Conservation (phyloP, 2,888 invertebrate species). For the Callyntrura guangdongensis region DNA sequence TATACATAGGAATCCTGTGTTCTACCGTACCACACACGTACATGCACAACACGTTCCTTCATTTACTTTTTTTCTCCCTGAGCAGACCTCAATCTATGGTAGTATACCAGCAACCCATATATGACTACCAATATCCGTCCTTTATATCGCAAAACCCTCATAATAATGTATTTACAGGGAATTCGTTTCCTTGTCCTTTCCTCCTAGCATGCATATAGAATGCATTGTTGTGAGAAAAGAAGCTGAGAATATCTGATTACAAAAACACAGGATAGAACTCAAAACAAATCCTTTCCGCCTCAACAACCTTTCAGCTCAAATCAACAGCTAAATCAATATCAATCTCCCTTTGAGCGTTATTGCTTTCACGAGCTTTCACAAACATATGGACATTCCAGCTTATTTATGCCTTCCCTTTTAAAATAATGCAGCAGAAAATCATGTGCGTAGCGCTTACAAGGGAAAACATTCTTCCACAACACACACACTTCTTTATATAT, state of each 20-base stretch:
- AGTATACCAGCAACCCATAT: not conserved
- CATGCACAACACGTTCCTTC: constrained; percentile 64
- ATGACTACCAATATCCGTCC: not conserved
- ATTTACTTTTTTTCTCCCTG: not conserved
- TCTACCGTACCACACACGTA: constrained; percentile 13
- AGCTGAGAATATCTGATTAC: constrained; percentile 72
- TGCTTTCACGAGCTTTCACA: constrained; percentile 69
- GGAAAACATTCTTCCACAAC: not conserved
- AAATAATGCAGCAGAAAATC: constrained; percentile 54
- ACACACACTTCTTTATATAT: not conserved
- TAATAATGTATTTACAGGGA: not conserved
- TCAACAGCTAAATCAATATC: constrained; percentile 79
- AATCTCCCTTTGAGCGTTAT: constrained; percentile 71
- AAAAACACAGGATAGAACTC: constrained; percentile 76
- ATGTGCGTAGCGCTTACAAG: not conserved
- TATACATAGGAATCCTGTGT: not conserved
- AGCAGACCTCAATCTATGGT: not conserved
- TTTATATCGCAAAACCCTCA: not conserved
- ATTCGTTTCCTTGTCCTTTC: not conserved
- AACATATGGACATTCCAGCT: constrained; percentile 66
- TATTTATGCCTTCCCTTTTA: constrained; percentile 62
- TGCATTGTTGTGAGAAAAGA: not conserved
- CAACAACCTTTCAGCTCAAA: constrained; percentile 75
- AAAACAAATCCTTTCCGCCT: constrained; percentile 77
- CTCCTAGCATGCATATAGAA: not conserved